Evolutionary conservation across 2,888 invertebrate species (phyloP).

Genomic region (Eristalis pertinax): DNA sequence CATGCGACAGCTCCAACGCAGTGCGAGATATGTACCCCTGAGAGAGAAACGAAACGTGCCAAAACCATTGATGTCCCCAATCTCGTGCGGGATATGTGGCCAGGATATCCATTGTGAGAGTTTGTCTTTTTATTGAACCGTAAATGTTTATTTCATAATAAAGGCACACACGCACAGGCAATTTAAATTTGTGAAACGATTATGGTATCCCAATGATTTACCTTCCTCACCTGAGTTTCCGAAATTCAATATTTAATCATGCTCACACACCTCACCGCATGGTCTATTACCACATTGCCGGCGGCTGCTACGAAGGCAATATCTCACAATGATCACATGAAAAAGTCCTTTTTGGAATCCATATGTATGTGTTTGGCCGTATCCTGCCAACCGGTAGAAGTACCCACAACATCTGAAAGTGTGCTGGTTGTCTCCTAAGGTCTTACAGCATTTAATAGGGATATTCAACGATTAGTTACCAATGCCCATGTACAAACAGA

Average conservation of each 20-base stretch:
- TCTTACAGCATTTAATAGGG: slow-evolving; percentile 20
- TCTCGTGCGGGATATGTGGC: not conserved
- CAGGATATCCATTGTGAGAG: not conserved
- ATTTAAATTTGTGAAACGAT: slow-evolving; percentile 42
- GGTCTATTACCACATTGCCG: slow-evolving; percentile 51
- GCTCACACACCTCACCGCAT: slow-evolving; percentile 45
- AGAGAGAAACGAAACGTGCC: slow-evolving; percentile 6
- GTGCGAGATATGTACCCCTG: not conserved
- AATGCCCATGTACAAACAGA: slow-evolving; percentile 26
- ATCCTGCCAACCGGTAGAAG: not conserved
- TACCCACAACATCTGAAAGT: not conserved
- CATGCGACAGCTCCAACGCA: not conserved
- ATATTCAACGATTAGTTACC: slow-evolving; percentile 30
- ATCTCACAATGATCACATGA: slow-evolving; percentile 42
- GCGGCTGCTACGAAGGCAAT: slow-evolving; percentile 41
- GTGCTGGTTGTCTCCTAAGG: slow-evolving; percentile 15
- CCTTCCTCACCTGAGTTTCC: slow-evolving; percentile 41
- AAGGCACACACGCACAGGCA: slow-evolving; percentile 8
- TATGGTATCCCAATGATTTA: slow-evolving; percentile 46
- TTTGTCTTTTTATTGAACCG: slow-evolving; percentile 38
- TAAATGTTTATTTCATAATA: slow-evolving; percentile 35
- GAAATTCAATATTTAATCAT: slow-evolving; percentile 58
- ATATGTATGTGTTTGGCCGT: not conserved
- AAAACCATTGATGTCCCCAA: slow-evolving; percentile 6
- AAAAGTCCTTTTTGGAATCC: slow-evolving; percentile 34